phyloP scores from a whole-genome alignment of 2,888 invertebrate genomes.

The Luperina nickerlii region DNA sequence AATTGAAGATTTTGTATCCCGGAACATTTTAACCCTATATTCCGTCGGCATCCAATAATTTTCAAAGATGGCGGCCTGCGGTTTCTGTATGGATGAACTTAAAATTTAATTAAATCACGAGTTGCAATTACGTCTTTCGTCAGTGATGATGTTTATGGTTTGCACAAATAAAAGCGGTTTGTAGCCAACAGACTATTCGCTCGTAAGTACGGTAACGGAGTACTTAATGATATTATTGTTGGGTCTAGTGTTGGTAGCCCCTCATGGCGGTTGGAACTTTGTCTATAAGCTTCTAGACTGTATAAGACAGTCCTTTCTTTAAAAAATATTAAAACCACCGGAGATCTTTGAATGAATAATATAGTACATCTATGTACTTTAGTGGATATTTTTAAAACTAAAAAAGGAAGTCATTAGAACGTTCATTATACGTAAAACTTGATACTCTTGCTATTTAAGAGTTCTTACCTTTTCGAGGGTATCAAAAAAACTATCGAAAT shows the following conservation, averaged over 20 bases:
- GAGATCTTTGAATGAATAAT: neutral
- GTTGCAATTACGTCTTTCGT: conserved; percentile 36
- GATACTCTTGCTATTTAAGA: conserved; percentile 14
- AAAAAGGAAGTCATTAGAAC: neutral
- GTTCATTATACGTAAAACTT: conserved; percentile 34
- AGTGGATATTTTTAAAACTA: neutral
- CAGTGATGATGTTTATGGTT: conserved; percentile 52
- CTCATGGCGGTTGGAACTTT: neutral
- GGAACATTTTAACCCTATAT: conserved; percentile 37
- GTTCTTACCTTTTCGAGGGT: conserved; percentile 11
- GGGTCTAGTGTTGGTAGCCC: neutral
- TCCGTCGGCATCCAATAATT: conserved; percentile 59
- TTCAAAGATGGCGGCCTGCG: conserved; percentile 60
- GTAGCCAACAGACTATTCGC: conserved; percentile 19
- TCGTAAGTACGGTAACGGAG: conserved; percentile 33
- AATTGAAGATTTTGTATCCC: conserved; percentile 24
- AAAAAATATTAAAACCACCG: neutral
- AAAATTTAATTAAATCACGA: conserved; percentile 73
- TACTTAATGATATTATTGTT: conserved; percentile 19
- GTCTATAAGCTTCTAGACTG: neutral
- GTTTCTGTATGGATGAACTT: conserved; percentile 69
- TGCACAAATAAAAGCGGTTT: conserved; percentile 36
- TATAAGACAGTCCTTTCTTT: neutral
- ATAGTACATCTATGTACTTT: neutral
- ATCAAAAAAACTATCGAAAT: conserved; percentile 55